Percentiles rank a stretch among this genome's conserved stretches.
These are phyloP conservation scores for Harpalus rufipes DNA, from an alignment of 2,888 invertebrate species.

Conservation along the genomic window DNA sequence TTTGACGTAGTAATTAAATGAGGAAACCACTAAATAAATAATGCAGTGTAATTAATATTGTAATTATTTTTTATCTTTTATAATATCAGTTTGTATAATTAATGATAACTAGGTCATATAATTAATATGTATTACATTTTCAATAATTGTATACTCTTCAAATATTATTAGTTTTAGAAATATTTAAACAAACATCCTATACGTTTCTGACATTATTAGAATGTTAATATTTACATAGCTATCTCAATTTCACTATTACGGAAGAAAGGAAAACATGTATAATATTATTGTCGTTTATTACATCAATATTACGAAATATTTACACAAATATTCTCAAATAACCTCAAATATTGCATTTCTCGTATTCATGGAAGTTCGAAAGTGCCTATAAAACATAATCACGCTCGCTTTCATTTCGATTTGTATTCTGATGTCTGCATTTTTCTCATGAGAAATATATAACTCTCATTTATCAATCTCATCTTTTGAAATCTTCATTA, in stretches of 20 bases:
- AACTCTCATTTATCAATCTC: background rate
- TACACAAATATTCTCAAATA: background rate
- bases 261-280: background rate
- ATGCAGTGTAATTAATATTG: background rate
- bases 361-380: constrained; percentile 2
- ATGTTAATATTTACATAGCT: background rate
- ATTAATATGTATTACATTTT: background rate
- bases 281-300: background rate
- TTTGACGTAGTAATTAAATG: background rate
- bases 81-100: background rate
- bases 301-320: constrained; percentile 10
- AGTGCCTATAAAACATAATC: constrained; percentile 8
- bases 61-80: background rate
- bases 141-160: background rate
- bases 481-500: constrained; percentile 17
- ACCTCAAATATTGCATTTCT: constrained; percentile 3
- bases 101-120: background rate
- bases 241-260: constrained; percentile 18
- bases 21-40: background rate
- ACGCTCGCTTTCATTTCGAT: constrained; percentile 13
- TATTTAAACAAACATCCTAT: too few species aligned
- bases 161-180: too few species aligned
- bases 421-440: background rate
- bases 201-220: too few species aligned
- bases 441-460: constrained; percentile 11